phyloP scores from a whole-genome alignment of 2,888 invertebrate species.

The Congeria kusceri region DNA sequence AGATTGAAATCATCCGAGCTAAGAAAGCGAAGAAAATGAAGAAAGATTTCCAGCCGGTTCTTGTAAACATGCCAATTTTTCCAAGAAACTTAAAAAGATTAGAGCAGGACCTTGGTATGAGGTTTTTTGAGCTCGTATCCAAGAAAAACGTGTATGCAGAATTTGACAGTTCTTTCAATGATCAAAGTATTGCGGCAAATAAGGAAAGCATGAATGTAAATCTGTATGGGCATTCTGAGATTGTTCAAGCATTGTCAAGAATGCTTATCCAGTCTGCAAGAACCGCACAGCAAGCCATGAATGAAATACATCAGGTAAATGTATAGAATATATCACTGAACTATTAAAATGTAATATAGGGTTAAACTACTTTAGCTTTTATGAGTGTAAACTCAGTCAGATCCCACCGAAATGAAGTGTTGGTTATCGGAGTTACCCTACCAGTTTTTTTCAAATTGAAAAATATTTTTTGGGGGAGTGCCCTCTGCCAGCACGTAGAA shows the following conservation, averaged over 20 bases:
- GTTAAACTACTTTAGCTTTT: too few relatives aligned
- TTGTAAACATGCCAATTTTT: constrained; percentile 35
- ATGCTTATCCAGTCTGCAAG: constrained; percentile 15
- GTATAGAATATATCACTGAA: too few relatives aligned
- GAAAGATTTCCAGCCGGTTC: background rate
- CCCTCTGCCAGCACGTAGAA: too few relatives aligned
- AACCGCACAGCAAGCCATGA: constrained; percentile 18
- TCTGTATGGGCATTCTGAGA: constrained; percentile 26
- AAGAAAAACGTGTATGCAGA: constrained; percentile 20
- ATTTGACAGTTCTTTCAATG: constrained; percentile 14
- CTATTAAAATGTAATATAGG: too few relatives aligned
- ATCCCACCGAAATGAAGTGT: too few relatives aligned
- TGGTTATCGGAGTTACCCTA: too few relatives aligned
- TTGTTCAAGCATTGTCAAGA: constrained; percentile 11
- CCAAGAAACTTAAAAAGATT: constrained; percentile 39
- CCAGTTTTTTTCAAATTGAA: too few relatives aligned
- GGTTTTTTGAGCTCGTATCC: constrained; percentile 5
- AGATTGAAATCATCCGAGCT: constrained; percentile 30
- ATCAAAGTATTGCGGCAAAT: constrained; percentile 29
- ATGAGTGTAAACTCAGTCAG: too few relatives aligned
- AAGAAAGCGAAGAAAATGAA: constrained; percentile 33
- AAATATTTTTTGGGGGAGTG: too few relatives aligned
- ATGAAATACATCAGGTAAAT: constrained; percentile 21
- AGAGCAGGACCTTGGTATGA: background rate
- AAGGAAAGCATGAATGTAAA: constrained; percentile 25